These are phyloP conservation scores for Hydractinia symbiolongicarpus DNA, from an alignment of 30 jellyfish, hydroid and myxozoan genomes.

Conservation along the genomic window DNA sequence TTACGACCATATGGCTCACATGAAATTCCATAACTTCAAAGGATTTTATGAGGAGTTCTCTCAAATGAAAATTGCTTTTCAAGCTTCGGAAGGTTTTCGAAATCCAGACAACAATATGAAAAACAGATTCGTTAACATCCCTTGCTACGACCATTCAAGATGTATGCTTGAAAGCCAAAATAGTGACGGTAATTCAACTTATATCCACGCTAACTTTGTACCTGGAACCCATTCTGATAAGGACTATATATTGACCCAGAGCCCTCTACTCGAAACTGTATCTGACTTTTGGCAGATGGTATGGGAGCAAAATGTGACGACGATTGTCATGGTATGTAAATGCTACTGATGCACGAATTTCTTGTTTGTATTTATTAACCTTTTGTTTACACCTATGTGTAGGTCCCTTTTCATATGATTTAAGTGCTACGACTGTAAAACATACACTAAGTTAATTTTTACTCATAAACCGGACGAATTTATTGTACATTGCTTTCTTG, in stretches of 20 bases:
- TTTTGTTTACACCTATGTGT: too few species aligned
- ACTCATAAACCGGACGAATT: too few species aligned
- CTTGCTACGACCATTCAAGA: constrained; percentile 54
- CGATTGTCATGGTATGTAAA: constrained; percentile 65
- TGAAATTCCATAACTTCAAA: constrained; percentile 61
- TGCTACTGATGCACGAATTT: too few species aligned
- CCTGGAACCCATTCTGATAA: constrained; percentile 43
- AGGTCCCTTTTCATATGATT: too few species aligned
- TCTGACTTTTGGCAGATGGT: constrained; percentile 78
- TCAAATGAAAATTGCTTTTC: constrained; percentile 3
- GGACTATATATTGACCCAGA: constrained; percentile 66
- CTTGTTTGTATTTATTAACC: too few species aligned
- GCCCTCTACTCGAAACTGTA: constrained; percentile 56
- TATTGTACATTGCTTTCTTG: too few species aligned
- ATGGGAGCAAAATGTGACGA: constrained; percentile 52
- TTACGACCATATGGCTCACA: constrained; percentile 64
- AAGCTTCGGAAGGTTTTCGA: constrained; percentile 20
- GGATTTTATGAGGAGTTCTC: constrained; percentile 65
- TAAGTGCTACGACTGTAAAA: too few species aligned
- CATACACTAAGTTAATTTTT: too few species aligned
- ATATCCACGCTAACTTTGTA: constrained; percentile 68
- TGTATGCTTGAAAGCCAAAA: constrained; percentile 21
- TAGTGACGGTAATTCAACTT: constrained; percentile 22
- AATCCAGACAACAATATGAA: constrained; percentile 42
- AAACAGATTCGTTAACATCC: constrained; percentile 63